Evolutionary conservation across 2,113 vertebrate genomes (phyloP).

Genomic region (Vidua chalybeata): DNA sequence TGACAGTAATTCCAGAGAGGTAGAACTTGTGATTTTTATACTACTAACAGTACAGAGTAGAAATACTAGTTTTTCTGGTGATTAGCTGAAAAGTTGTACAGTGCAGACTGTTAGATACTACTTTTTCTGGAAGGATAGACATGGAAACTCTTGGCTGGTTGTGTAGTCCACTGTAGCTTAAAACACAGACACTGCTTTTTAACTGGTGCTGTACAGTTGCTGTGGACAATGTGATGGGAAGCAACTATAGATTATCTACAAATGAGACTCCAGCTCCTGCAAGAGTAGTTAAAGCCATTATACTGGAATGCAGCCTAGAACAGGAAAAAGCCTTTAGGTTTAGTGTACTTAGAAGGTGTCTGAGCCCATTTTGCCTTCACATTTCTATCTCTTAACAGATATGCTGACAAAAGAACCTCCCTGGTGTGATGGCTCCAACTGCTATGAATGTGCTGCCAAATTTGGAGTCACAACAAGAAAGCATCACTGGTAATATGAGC

Average conservation of each 20-base stretch:
- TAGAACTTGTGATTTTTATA: background rate
- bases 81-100: background rate
- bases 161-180: background rate
- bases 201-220: background rate
- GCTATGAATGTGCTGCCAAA: slow-evolving; percentile 94
- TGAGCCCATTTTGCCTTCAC: background rate
- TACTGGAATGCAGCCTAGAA: background rate
- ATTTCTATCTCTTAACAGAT: slow-evolving; percentile 74
- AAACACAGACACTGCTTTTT: background rate
- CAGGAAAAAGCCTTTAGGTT: background rate
- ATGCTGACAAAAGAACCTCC: slow-evolving; percentile 99
- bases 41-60: background rate
- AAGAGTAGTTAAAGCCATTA: background rate
- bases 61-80: background rate
- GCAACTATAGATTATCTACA: background rate
- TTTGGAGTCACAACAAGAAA: slow-evolving; percentile 97
- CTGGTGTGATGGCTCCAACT: slow-evolving; percentile 98
- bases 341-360: background rate
- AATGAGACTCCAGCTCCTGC: background rate
- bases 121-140: background rate
- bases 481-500: slow-evolving; percentile 89
- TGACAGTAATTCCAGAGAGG: background rate
- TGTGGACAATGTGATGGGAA: background rate
- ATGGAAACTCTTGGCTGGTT: background rate
- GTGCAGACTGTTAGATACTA: background rate